Conservation (phyloP, 2,888 invertebrate genomes). For the Drosophila niveifrons region DNA sequence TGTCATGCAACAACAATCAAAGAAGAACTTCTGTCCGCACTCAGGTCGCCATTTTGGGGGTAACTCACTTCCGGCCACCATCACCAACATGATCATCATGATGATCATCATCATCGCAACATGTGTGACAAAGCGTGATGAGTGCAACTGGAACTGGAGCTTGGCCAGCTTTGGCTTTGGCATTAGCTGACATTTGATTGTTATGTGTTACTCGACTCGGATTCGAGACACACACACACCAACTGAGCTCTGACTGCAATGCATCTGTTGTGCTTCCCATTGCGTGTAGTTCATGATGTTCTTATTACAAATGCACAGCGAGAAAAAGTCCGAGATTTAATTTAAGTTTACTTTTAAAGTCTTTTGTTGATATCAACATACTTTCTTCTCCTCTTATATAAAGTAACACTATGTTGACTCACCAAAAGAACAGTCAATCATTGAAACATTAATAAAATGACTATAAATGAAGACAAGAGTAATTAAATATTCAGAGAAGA, state of each 20-base stretch:
- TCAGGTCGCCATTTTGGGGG: conserved; percentile 61
- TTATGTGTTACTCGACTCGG: conserved; percentile 25
- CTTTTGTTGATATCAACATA: too few relatives aligned
- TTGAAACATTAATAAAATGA: too few relatives aligned
- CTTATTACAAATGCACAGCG: conserved; percentile 34
- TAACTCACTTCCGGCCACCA: conserved; percentile 71
- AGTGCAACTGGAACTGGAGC: conserved; percentile 9
- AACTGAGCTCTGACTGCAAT: conserved; percentile 36
- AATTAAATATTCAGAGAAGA: too few relatives aligned
- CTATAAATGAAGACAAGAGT: too few relatives aligned
- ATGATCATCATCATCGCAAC: conserved; percentile 31
- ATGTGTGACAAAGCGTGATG: conserved; percentile 66
- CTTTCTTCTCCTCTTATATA: too few relatives aligned
- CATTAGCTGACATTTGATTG: conserved; percentile 59
- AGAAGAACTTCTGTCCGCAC: conserved; percentile 31
- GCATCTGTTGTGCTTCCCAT: conserved; percentile 80
- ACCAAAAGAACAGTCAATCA: too few relatives aligned
- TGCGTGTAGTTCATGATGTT: conserved; percentile 78
- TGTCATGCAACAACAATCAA: conserved; percentile 75
- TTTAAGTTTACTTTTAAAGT: background rate
- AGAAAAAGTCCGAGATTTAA: conserved; percentile 14
- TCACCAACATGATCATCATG: conserved; percentile 58
- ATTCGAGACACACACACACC: conserved; percentile 33
- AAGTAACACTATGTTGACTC: too few relatives aligned
- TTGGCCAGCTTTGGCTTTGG: conserved; percentile 28